Conservation (phyloP, 2,888 invertebrate genomes). For the Nymphalis c-album region DNA sequence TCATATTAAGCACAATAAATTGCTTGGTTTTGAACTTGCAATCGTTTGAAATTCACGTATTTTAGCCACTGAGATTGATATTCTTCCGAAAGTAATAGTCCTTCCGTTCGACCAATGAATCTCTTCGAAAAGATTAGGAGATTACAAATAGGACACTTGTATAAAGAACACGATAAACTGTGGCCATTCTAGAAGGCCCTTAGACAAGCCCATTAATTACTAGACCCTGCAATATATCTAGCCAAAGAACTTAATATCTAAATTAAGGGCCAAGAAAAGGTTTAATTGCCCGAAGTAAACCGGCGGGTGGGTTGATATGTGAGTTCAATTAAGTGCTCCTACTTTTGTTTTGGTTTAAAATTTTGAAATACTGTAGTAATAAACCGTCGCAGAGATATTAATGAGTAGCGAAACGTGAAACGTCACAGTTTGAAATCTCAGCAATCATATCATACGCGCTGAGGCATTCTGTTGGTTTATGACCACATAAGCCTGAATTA, state of each 20-base stretch:
- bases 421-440: no score
- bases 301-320: constrained; percentile 2
- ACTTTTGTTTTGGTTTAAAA: not conserved
- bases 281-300: constrained; percentile 53
- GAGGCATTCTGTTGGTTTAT: no score
- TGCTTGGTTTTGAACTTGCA: no score
- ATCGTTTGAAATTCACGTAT: no score
- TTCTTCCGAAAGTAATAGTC: no score
- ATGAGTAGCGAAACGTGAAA: no score
- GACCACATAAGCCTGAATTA: no score
- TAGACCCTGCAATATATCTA: constrained; percentile 59
- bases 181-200: constrained; percentile 30
- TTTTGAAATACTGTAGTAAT: not conserved
- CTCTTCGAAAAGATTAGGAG: constrained; percentile 28
- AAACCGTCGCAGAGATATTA: no score
- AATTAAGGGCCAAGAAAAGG: constrained; percentile 63
- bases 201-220: constrained; percentile 55
- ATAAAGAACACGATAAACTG: constrained; percentile 36
- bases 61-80: no score
- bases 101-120: constrained; percentile 12
- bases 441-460: no score
- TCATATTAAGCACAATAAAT: no score
- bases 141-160: constrained; percentile 35
- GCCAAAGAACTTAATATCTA: constrained; percentile 64
- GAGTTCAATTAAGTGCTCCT: constrained; percentile 4